A percentile compares a stretch with the other conserved stretches of the same genome.
Conservation (phyloP, 2,113 vertebrate species). For the Mesoclemmys tuberculata region DNA sequence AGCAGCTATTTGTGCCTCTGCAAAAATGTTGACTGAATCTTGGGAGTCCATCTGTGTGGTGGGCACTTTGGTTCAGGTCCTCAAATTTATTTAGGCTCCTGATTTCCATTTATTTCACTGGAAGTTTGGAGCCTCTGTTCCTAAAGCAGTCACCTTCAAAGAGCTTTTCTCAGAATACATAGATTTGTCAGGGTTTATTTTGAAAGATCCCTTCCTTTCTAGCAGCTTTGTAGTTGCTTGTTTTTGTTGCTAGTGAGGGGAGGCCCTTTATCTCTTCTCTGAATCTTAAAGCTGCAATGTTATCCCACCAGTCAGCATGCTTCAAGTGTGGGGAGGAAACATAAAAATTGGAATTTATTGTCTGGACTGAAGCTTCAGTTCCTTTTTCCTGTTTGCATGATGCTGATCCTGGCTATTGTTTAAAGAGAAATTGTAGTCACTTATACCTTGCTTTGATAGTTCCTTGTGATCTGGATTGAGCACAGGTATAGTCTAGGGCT, state of each 20-base stretch:
- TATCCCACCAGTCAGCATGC: background rate
- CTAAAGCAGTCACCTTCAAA: background rate
- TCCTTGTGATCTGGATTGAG: background rate
- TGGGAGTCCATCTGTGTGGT: background rate
- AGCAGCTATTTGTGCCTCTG: background rate
- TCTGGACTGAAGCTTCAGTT: background rate
- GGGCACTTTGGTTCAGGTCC: background rate
- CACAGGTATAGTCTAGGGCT: background rate
- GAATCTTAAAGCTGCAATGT: background rate
- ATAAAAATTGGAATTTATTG: background rate
- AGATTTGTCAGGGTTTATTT: background rate
- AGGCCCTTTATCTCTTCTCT: background rate
- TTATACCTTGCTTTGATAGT: background rate
- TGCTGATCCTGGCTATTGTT: background rate
- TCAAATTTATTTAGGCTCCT: background rate
- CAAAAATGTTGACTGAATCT: background rate
- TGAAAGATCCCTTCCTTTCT: background rate
- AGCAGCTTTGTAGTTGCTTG: background rate
- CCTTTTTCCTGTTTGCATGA: background rate
- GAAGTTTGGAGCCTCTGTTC: background rate
- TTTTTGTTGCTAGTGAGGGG: background rate
- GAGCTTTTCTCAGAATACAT: background rate
- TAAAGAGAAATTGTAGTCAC: background rate
- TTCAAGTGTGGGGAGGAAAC: background rate
- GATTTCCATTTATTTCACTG: background rate